These are phyloP conservation scores for Cyprinodon variegatus DNA, from an alignment of 2,113 vertebrate genomes.

Conservation along the genomic window DNA sequence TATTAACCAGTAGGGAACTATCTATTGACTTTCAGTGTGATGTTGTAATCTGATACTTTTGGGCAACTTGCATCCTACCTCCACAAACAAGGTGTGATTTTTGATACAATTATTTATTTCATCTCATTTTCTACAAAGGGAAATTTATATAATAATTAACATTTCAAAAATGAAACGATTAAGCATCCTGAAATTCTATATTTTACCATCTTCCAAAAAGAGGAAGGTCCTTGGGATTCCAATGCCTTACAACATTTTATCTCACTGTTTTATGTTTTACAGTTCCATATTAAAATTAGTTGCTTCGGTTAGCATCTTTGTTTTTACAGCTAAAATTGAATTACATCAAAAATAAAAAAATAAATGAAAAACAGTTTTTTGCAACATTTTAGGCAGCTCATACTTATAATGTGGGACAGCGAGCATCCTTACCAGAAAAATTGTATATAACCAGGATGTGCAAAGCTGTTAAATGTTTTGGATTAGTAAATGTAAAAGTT, in stretches of 20 bases:
- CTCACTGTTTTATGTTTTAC: not conserved
- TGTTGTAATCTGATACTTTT: no score
- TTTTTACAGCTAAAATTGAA: not conserved
- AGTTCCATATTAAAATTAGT: not conserved
- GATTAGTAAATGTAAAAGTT: not conserved
- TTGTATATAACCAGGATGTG: not conserved
- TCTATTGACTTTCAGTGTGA: no score
- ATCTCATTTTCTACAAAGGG: no score
- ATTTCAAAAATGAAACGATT: no score
- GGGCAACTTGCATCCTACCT: no score
- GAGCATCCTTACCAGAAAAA: not conserved
- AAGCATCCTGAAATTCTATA: no score
- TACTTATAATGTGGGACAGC: not conserved
- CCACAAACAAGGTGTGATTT: no score
- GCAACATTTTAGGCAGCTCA: not conserved
- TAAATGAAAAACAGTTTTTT: not conserved
- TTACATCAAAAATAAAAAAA: not conserved
- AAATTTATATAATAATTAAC: no score
- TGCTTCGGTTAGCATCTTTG: not conserved
- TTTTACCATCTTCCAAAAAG: no score
- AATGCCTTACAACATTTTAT: not conserved
- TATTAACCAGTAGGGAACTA: no score
- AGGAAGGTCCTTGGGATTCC: no score
- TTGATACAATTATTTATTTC: no score
- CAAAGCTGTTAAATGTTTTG: not conserved